These are phyloP conservation scores for Drosophila busckii DNA, from an alignment of 1,140 invertebrate genomes.

Conservation along the genomic window DNA sequence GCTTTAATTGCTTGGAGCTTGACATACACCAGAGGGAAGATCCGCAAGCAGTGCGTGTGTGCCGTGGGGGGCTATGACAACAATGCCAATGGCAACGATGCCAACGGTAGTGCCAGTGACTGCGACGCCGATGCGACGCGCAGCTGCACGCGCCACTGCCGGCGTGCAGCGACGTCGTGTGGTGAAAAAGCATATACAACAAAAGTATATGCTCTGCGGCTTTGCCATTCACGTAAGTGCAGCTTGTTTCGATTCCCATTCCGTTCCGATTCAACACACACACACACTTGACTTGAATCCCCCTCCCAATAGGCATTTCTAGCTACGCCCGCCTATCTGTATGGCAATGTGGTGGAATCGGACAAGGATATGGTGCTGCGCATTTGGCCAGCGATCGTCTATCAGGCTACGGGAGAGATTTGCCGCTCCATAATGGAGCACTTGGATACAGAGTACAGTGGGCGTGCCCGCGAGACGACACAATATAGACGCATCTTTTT, in stretches of 20 bases:
- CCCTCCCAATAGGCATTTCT: slow-evolving; percentile 55
- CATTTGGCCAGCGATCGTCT: slow-evolving; percentile 76
- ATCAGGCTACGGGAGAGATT: slow-evolving; percentile 70
- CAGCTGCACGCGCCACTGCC: slow-evolving; percentile 60
- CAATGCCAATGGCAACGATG: slow-evolving; percentile 28
- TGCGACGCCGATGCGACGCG: slow-evolving; percentile 31
- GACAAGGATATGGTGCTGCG: slow-evolving; percentile 72
- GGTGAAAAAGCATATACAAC: slow-evolving; percentile 77
- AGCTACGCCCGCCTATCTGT: slow-evolving; percentile 71
- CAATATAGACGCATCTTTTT: slow-evolving; percentile 64
- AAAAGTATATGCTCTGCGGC: slow-evolving; percentile 78
- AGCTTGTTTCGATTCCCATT: neutral
- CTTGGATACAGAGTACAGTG: slow-evolving; percentile 67
- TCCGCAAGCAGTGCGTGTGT: no score
- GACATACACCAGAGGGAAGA: no score
- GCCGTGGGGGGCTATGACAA: slow-evolving; percentile 32
- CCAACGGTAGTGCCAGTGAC: slow-evolving; percentile 10
- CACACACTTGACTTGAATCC: no score
- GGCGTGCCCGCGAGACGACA: slow-evolving; percentile 59
- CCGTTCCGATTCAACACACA: no score
- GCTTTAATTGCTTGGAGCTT: no score
- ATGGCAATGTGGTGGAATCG: slow-evolving; percentile 74
- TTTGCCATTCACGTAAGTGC: slow-evolving; percentile 77
- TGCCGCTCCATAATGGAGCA: slow-evolving; percentile 75
- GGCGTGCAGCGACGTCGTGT: slow-evolving; percentile 69